A percentile compares a stretch with the other conserved stretches of the same genome.
Evolutionary conservation across 2,888 invertebrate species (phyloP).

Genomic region (Ophion ellenae): DNA sequence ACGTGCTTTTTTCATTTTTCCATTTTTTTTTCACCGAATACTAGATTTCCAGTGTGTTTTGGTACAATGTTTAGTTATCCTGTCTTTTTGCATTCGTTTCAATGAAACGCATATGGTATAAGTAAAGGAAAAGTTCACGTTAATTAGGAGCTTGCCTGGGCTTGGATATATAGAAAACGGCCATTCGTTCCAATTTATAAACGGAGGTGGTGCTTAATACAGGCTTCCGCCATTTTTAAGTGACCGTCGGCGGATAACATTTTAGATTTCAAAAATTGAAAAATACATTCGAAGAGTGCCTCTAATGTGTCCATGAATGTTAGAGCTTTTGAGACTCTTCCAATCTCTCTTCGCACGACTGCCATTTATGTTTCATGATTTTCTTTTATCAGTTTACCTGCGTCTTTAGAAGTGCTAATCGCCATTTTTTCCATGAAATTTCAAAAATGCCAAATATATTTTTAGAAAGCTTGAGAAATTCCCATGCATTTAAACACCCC

Average conservation of each 20-base stretch:
- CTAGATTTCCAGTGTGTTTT: constrained; percentile 16
- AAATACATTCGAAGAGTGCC: too few species aligned
- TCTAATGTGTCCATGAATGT: too few species aligned
- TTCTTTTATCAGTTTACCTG: too few species aligned
- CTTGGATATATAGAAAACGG: constrained; percentile 1
- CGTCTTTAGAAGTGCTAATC: too few species aligned
- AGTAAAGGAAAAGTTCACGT: neutral
- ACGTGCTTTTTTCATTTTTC: constrained; percentile 20
- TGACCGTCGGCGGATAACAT: neutral
- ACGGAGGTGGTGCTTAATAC: neutral
- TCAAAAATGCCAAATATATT: too few species aligned
- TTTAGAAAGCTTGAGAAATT: too few species aligned
- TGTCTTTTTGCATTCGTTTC: neutral
- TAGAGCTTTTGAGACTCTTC: too few species aligned
- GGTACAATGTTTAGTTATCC: neutral
- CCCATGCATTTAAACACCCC: too few species aligned
- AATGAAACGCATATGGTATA: neutral
- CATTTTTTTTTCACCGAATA: constrained; percentile 45
- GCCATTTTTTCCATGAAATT: too few species aligned
- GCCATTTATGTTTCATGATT: too few species aligned
- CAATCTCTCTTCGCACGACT: too few species aligned
- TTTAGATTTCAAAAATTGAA: neutral
- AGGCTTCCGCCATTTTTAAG: neutral
- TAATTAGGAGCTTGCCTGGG: too few species aligned
- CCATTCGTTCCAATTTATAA: neutral